phyloP scores from a whole-genome alignment of 92 coral and sea anemone genomes.

The Bergia sp. region DNA sequence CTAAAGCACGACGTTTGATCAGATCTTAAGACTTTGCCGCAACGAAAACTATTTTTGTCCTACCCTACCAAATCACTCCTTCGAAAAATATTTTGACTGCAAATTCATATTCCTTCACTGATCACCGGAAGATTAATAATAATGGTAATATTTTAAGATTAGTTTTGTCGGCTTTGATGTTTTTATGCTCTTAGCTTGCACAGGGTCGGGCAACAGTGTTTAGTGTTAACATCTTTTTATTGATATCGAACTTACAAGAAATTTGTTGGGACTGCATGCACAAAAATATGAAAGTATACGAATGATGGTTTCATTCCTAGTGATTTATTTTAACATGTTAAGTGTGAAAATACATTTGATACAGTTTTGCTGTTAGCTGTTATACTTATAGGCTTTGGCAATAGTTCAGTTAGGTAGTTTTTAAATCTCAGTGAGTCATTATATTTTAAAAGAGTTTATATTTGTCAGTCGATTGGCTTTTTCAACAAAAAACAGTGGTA shows the following conservation, averaged over 20 bases:
- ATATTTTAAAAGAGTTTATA: neutral
- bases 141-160: neutral
- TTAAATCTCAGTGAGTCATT: neutral
- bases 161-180: no score
- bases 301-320: neutral
- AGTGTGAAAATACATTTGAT: no score
- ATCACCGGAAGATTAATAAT: neutral
- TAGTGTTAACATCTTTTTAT: no score
- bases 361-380: neutral
- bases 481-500: neutral
- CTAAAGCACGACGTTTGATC: no score
- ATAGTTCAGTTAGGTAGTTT: neutral
- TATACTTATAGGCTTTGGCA: no score
- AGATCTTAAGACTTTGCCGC: neutral
- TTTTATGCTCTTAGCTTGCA: no score
- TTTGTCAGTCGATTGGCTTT: neutral
- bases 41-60: slow-evolving; percentile 13
- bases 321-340: neutral
- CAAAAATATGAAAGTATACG: no score
- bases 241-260: neutral
- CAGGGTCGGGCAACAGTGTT: no score
- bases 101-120: neutral
- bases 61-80: neutral
- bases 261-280: neutral
- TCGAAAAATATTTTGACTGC: neutral